Evolutionary conservation across 2,797 vertebrate genomes (phyloP), one percentile per base, ranked within the genome.

Genomic region (Amblyopsis hoosieri): DNA sequence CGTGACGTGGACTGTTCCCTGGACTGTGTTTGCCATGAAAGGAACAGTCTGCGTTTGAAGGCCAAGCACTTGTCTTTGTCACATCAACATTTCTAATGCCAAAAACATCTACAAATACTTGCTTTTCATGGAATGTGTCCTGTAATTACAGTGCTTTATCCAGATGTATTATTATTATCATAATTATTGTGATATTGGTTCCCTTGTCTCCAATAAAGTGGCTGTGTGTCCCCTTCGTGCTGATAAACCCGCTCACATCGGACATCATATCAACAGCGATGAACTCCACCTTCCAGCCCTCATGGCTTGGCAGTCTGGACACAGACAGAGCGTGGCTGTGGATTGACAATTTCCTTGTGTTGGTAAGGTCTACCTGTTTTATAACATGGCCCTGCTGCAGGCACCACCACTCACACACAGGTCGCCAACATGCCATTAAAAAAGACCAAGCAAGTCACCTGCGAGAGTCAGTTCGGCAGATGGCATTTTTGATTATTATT

Each of bases 251-350:
- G 56, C 80, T 91, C 76, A 90, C 91, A 0, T 0, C 90, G 87
- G 93, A 87, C 80, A 94, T 95, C 79, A 87, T 82, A 13, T 77
- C 89, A 64, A 94, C 94, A 0, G 92, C 93, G 65, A 90, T 79
- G 64, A 92, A 93, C 60, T 12, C 74, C 5, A 85, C 75, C 64
- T 92, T 91, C 76, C 94, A 94, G 88, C 84, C 85, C 4, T 88
- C 93, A 56, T 95, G 94, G 94, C 81, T 91, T 0, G 94, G 94
- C 56, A 92, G 85, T 12, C 79, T 94, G 77, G 86, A 93, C 70
- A 76, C 83, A 0, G 57, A 79, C 0, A 72, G 92, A 14, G 74
- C 92, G 8, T 92, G 92, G 67, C 90, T 92, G 67, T 95, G 94
- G 94, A 81, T 95, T 55, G 94, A 95, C 2, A 88, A 91, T 71